A percentile compares a stretch with the other conserved stretches of the same genome.
phyloP scores from a whole-genome alignment of 2,797 vertebrate species.

The Muraenolepis orangiensis region DNA sequence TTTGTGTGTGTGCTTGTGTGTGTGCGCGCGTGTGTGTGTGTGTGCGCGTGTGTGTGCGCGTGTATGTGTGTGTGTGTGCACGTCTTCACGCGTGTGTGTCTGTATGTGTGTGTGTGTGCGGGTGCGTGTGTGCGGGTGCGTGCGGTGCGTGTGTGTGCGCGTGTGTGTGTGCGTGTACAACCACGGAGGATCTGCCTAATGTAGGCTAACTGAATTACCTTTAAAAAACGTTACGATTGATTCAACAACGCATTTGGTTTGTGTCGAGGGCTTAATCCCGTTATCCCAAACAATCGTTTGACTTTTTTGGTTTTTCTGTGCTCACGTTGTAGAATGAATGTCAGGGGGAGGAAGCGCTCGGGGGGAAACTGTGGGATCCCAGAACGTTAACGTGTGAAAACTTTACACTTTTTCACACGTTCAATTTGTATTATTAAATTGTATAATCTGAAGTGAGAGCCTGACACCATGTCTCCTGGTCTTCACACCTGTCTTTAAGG shows the following conservation, averaged over 20 bases:
- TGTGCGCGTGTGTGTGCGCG: conserved; percentile 1
- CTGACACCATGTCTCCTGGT: too few relatives aligned
- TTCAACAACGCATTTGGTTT: neutral
- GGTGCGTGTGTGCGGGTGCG: too few relatives aligned
- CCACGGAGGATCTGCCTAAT: neutral
- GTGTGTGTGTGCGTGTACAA: neutral
- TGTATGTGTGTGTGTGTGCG: neutral
- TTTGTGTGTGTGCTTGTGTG: neutral
- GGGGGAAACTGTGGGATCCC: neutral
- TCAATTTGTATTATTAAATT: neutral
- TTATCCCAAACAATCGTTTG: neutral
- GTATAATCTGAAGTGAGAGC: neutral
- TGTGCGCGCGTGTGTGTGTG: neutral
- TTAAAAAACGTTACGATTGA: neutral
- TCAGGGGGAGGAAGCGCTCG: neutral
- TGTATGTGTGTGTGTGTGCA: conserved; percentile 3
- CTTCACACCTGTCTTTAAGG: too few relatives aligned
- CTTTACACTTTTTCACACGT: neutral
- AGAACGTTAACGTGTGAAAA: neutral
- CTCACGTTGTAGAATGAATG: neutral
- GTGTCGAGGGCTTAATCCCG: neutral
- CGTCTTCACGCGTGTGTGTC: too few relatives aligned
- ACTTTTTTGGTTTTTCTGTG: neutral
- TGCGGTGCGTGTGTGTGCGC: conserved; percentile 5
- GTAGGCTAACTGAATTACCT: neutral